Base-by-base conservation (phyloP, 2,888 invertebrate species). In the Agonum fuliginosum region DNA sequence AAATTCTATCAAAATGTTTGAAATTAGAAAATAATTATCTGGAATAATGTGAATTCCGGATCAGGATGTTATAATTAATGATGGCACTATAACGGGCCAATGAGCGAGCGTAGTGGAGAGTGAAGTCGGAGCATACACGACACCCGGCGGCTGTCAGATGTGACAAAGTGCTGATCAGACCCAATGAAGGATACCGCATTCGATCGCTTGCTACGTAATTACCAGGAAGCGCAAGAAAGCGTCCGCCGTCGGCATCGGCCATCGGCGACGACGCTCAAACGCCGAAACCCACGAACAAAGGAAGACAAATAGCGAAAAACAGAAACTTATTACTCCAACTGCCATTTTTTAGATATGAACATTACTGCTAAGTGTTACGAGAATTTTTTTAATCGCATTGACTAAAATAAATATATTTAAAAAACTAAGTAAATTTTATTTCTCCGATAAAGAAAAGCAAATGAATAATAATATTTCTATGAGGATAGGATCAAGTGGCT, bases 131-230 rank as follows among this genome's bases (percentile, higher is more conserved):
- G 46, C 46, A 46, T 17, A 46, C 46, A 46, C 46, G 37, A 37
- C n/a, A n/a, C n/a, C 54, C 24, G 27, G 14, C 58, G 58, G 58
- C 17, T 41, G 67, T 70, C 70, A 70, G 70, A 70, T 70, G 70
- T 70, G 70, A 70, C 70, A 70, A 70, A 70, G 70, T 70, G 46
- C 48, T 70, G 70, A 70, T 70, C 70, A 46, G 46, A 27, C 48
- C 46, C 46, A 43, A 70, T 70, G 70, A 70, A 43, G 70, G 70
- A 70, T 70, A 27, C 46, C 27, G 70, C 43, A 43, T 70, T 46
- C 70, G 70, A 70, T 70, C 46, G 70, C 70, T 67, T 12, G 70
- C 30, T 70, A 67, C 70, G 70, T 70, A 70, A 70, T 70, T 70
- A 70, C 70, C 46, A 12, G 46, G 48, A 70, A n/a, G 70, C 43